These are phyloP conservation scores for Zoroaster sp. DNA, from an alignment of 53 echinoderm and acorn worm species.

Conservation along the genomic window DNA sequence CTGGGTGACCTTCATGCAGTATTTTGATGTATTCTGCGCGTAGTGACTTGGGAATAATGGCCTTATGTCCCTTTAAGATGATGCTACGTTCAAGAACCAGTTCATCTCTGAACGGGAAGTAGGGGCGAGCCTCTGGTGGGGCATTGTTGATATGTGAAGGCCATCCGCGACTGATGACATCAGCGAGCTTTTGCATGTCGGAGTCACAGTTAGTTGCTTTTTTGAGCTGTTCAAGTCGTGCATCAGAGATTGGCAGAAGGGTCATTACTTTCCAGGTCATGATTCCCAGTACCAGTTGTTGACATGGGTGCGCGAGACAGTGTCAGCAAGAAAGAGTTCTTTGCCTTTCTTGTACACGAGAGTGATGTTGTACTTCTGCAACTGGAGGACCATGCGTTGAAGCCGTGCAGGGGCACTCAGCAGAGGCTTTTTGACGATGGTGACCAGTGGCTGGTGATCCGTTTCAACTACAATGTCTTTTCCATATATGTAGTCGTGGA, in stretches of 20 bases:
- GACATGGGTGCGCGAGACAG: slow-evolving; percentile 21
- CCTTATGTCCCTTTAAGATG: slow-evolving; percentile 40
- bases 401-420: slow-evolving; percentile 52
- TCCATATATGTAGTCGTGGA: slow-evolving; percentile 47
- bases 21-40: slow-evolving; percentile 29
- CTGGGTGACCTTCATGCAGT: slow-evolving; percentile 60
- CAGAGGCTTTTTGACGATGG: slow-evolving; percentile 56
- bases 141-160: neutral
- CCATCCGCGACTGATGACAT: slow-evolving; percentile 44
- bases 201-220: neutral
- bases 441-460: slow-evolving; percentile 49
- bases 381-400: slow-evolving; percentile 53
- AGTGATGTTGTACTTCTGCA: slow-evolving; percentile 58
- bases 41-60: slow-evolving; percentile 43
- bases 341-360: slow-evolving; percentile 46
- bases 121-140: slow-evolving; percentile 5
- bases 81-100: slow-evolving; percentile 29
- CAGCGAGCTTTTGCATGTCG: neutral
- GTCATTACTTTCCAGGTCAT: slow-evolving; percentile 48
- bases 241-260: slow-evolving; percentile 21
- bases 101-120: slow-evolving; percentile 59
- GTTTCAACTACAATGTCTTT: slow-evolving; percentile 48
- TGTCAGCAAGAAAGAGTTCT: slow-evolving; percentile 25
- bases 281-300: no score
- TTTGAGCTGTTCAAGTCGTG: slow-evolving; percentile 2